These are phyloP conservation scores for Pseudoatta argentina DNA, from an alignment of 1,140 invertebrate genomes.

Conservation along the genomic window DNA sequence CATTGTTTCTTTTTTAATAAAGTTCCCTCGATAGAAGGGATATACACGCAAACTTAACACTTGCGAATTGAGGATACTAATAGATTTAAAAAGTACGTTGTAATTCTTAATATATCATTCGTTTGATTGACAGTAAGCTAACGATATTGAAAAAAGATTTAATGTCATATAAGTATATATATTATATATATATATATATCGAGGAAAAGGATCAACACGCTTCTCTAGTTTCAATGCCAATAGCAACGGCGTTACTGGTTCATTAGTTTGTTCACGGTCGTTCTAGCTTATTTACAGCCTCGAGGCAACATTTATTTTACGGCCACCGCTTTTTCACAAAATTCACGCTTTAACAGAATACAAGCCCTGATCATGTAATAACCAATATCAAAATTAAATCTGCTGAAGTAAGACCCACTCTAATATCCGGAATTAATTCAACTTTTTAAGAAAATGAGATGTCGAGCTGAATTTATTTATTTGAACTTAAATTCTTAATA, in stretches of 20 bases:
- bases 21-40: neutral
- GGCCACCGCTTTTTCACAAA: conserved; percentile 48
- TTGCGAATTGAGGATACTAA: neutral
- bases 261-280: conserved; percentile 59
- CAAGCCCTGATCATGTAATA: conserved; percentile 14
- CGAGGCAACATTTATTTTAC: conserved; percentile 55
- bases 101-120: neutral
- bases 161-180: neutral
- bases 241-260: conserved; percentile 50
- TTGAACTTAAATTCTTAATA: neutral
- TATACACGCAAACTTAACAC: neutral
- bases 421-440: neutral
- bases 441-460: neutral
- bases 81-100: neutral
- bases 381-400: conserved; percentile 37
- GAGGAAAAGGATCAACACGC: conserved; percentile 53
- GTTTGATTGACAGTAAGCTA: neutral
- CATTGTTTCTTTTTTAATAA: neutral
- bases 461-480: neutral
- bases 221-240: conserved; percentile 56
- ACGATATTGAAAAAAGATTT: conserved; percentile 2
- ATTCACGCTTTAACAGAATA: conserved; percentile 50
- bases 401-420: neutral
- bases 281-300: conserved; percentile 51
- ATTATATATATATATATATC: neutral